These are phyloP conservation scores for Mythimna vitellina DNA, from an alignment of 2,888 invertebrate species.

Conservation along the genomic window DNA sequence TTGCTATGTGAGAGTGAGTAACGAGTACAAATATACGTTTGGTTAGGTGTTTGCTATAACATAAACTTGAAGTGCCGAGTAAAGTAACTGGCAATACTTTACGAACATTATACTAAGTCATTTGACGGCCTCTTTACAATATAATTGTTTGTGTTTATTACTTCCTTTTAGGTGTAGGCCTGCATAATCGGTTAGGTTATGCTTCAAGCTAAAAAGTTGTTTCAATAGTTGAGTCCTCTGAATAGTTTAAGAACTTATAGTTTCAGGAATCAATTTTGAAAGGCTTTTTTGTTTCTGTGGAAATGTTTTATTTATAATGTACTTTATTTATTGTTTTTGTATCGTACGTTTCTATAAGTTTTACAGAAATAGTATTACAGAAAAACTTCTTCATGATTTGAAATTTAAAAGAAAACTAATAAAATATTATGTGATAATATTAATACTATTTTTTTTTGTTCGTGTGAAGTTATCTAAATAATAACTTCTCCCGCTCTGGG, in stretches of 20 bases:
- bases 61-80: conserved; percentile 18
- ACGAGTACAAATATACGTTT: conserved; percentile 10
- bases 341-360: too few relatives aligned
- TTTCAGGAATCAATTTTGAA: neutral
- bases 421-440: too few relatives aligned
- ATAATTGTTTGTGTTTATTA: conserved; percentile 19
- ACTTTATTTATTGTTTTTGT: too few relatives aligned
- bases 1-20: conserved; percentile 15
- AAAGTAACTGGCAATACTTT: conserved; percentile 25
- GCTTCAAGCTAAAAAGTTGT: neutral
- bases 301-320: too few relatives aligned
- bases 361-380: too few relatives aligned
- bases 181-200: neutral
- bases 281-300: neutral
- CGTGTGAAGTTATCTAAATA: too few relatives aligned
- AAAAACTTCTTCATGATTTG: too few relatives aligned
- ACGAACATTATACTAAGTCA: conserved; percentile 10
- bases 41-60: conserved; percentile 27
- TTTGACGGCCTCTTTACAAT: conserved; percentile 16
- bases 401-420: too few relatives aligned
- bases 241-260: neutral
- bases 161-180: neutral
- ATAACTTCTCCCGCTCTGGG: too few relatives aligned
- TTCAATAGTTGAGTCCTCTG: neutral
- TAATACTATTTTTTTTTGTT: too few relatives aligned